Percentiles rank a stretch among this genome's conserved stretches.
Conservation (phyloP, 2,888 invertebrate genomes). For the Rhodophaea formosa region DNA sequence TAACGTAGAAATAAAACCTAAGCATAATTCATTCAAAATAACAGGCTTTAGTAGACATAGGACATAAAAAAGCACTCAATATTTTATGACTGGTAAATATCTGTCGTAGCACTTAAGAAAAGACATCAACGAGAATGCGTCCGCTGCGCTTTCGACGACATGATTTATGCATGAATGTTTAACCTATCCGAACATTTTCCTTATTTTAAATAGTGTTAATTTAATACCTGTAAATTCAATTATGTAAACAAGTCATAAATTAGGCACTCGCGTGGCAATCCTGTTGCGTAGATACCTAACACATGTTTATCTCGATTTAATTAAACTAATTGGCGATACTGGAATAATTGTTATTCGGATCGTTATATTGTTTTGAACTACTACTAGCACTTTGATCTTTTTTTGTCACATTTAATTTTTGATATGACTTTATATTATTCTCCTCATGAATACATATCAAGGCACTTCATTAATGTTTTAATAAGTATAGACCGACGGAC, state of each 20-base stretch:
- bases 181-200: neutral
- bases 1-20: neutral
- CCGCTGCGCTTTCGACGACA: constrained; percentile 9
- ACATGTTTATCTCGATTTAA: neutral
- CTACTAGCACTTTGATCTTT: no score
- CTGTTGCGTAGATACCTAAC: neutral
- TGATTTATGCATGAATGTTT: constrained; percentile 8
- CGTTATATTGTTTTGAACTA: no score
- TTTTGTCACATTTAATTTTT: no score
- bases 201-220: neutral
- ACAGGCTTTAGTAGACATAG: neutral
- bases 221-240: neutral
- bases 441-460: no score
- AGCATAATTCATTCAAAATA: neutral
- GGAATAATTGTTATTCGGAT: neutral
- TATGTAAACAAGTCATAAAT: neutral
- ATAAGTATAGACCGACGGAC: no score
- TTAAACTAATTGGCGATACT: neutral
- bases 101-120: constrained; percentile 47
- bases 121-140: constrained; percentile 60
- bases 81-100: constrained; percentile 34
- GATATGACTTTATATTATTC: no score
- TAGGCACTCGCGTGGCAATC: neutral
- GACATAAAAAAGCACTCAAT: constrained; percentile 19
- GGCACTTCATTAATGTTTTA: no score